Evolutionary conservation across 2,113 vertebrate genomes (phyloP).

Genomic region (Cheirogaleus medius): DNA sequence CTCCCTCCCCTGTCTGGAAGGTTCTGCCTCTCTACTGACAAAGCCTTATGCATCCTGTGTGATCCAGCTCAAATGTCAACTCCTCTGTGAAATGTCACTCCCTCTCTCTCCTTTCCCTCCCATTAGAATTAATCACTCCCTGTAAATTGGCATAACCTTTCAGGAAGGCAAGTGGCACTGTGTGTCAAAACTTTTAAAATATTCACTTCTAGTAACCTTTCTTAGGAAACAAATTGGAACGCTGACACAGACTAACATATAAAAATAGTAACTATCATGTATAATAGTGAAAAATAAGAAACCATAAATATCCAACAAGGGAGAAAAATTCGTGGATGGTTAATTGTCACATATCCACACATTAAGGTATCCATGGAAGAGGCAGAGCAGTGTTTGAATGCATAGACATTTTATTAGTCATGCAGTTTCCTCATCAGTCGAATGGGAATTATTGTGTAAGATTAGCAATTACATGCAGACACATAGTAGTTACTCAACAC

Average conservation of each 20-base stretch:
- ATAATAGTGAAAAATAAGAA: background rate
- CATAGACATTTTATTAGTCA: background rate
- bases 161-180: background rate
- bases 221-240: background rate
- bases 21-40: background rate
- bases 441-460: background rate
- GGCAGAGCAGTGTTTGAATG: background rate
- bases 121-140: constrained; percentile 1
- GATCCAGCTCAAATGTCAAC: constrained; percentile 25
- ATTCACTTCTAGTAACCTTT: background rate
- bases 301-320: background rate
- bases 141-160: constrained; percentile 13
- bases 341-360: background rate
- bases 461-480: background rate
- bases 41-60: background rate
- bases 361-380: background rate
- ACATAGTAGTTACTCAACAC: background rate
- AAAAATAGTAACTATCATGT: background rate
- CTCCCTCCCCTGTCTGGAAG: background rate
- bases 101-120: background rate
- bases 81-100: background rate
- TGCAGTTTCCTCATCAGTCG: background rate
- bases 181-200: constrained; percentile 8
- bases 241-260: background rate
- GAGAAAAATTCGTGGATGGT: background rate